Evolutionary conservation across 2,888 invertebrate species (phyloP).

Genomic region (Acanthosoma haemorrhoidale): DNA sequence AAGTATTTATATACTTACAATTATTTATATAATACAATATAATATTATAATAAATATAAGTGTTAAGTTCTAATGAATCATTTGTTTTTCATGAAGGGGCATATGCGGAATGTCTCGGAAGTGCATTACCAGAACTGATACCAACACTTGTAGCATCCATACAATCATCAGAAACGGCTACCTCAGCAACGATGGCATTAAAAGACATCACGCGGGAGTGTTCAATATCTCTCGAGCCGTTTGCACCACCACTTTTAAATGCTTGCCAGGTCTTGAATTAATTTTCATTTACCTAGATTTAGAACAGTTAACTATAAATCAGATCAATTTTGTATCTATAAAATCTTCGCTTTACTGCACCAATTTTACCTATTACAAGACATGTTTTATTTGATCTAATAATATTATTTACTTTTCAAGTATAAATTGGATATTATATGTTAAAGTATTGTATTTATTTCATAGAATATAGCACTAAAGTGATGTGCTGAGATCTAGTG

Average conservation of each 20-base stretch:
- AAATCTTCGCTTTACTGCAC: too few species aligned
- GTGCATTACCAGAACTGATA: conserved; percentile 62
- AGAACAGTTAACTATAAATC: not conserved
- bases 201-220: conserved; percentile 84
- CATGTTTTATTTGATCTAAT: too few species aligned
- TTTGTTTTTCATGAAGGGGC: conserved; percentile 53
- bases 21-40: not conserved
- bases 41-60: too few species aligned
- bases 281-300: not conserved
- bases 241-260: conserved; percentile 67
- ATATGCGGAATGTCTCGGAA: conserved; percentile 73
- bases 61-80: too few species aligned
- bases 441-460: too few species aligned
- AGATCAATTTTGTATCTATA: not conserved
- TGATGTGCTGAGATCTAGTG: too few species aligned
- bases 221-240: conserved; percentile 65
- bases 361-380: too few species aligned
- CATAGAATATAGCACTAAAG: too few species aligned
- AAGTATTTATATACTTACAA: not conserved
- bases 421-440: too few species aligned
- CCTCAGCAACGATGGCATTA: conserved; percentile 78
- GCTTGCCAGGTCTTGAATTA: conserved; percentile 56
- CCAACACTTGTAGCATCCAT: conserved; percentile 62
- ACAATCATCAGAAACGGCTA: conserved; percentile 60
- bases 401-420: too few species aligned